A percentile compares a stretch with the other conserved stretches of the same genome.
Evolutionary conservation across 2,113 vertebrate genomes (phyloP).

Genomic region (Melanostigma gelatinosum): DNA sequence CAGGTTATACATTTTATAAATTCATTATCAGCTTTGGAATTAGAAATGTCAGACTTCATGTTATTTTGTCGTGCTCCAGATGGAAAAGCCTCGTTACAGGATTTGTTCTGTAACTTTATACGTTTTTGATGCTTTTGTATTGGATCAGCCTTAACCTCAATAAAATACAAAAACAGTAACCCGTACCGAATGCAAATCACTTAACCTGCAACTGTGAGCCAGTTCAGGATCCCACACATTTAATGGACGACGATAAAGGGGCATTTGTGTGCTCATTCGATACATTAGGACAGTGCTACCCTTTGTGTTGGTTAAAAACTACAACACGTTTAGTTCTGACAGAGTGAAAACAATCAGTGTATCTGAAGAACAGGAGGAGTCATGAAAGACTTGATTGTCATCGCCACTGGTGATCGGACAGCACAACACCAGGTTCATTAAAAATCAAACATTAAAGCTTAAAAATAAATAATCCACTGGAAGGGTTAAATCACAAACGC

Average conservation of each 20-base stretch:
- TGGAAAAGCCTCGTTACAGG: background rate
- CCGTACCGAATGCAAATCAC: background rate
- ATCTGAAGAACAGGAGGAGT: slow-evolving; percentile 12
- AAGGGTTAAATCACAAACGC: slow-evolving; percentile 69
- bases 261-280: slow-evolving; percentile 1
- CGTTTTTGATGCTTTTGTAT: slow-evolving; percentile 3
- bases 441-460: slow-evolving; percentile 60
- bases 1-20: background rate
- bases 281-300: slow-evolving; percentile 23
- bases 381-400: slow-evolving; percentile 46
- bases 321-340: slow-evolving; percentile 4
- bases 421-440: slow-evolving; percentile 46
- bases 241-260: slow-evolving; percentile 30
- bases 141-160: background rate
- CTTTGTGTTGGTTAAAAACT: slow-evolving; percentile 22
- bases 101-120: background rate
- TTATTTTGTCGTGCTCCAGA: background rate
- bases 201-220: background rate
- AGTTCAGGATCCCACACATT: slow-evolving; percentile 38
- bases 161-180: background rate
- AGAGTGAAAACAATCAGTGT: slow-evolving; percentile 37
- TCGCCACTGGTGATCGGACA: slow-evolving; percentile 39
- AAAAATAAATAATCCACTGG: slow-evolving; percentile 81
- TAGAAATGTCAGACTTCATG: background rate
- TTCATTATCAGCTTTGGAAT: background rate